A percentile compares a stretch with the other conserved stretches of the same genome.
These are phyloP conservation scores for Hippocampus abdominalis DNA, from an alignment of 2,113 vertebrate species.

Conservation along the genomic window DNA sequence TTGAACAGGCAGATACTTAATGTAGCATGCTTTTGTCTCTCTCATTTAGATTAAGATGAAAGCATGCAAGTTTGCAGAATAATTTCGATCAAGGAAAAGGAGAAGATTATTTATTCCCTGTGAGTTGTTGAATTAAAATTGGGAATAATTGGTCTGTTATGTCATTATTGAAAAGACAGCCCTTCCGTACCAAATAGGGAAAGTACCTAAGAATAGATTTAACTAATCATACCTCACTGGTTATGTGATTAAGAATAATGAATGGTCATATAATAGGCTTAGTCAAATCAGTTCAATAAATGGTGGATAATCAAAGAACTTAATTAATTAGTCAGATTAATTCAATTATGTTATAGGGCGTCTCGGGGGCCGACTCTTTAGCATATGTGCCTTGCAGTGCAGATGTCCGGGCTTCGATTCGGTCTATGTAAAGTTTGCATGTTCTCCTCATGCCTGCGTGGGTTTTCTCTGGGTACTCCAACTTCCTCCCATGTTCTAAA, in stretches of 20 bases:
- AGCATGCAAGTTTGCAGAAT: conserved; percentile 6
- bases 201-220: conserved; percentile 54
- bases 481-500: too few species aligned
- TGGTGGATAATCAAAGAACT: conserved; percentile 20
- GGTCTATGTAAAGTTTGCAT: too few species aligned
- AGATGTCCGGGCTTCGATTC: too few species aligned
- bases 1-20: conserved; percentile 40
- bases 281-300: conserved; percentile 36
- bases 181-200: conserved; percentile 11
- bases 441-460: too few species aligned
- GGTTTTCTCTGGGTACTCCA: too few species aligned
- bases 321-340: conserved; percentile 38
- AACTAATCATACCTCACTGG: conserved; percentile 51
- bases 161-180: conserved; percentile 28
- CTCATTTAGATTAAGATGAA: conserved; percentile 46
- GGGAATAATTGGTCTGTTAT: conserved; percentile 12
- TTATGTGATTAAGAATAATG: conserved; percentile 38
- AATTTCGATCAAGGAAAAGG: conserved; percentile 30
- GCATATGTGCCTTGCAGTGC: too few species aligned
- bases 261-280: conserved; percentile 32
- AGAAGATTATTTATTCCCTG: conserved; percentile 17
- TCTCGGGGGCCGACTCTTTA: too few species aligned
- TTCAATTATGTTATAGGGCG: not conserved
- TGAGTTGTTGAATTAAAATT: not conserved
- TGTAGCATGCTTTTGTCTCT: conserved; percentile 45